These are phyloP conservation scores for Phocoena sinus DNA, from an alignment of 2,113 vertebrate genomes.

Conservation along the genomic window DNA sequence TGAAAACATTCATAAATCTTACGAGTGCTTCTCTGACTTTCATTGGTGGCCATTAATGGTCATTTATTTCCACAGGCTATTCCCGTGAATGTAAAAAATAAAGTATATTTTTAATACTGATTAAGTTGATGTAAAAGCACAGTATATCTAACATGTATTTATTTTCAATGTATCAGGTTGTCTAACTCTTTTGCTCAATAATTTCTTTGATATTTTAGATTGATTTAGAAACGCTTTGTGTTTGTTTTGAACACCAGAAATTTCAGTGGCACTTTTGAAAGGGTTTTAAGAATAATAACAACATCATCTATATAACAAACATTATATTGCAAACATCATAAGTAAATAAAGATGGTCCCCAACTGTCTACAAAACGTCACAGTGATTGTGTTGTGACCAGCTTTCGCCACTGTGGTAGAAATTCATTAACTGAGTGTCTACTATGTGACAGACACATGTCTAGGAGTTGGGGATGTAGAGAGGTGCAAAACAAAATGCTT, in stretches of 20 bases:
- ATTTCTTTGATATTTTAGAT: background rate
- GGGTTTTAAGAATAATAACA: background rate
- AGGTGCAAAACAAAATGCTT: background rate
- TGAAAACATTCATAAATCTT: conserved; percentile 37
- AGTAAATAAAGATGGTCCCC: background rate
- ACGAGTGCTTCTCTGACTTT: conserved; percentile 48
- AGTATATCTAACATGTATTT: background rate
- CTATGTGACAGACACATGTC: background rate
- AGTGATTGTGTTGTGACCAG: background rate
- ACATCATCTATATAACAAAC: background rate
- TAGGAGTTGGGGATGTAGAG: background rate
- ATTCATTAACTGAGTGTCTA: background rate
- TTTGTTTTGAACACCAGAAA: background rate
- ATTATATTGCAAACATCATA: background rate
- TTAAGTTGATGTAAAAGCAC: background rate
- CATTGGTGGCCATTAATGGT: conserved; percentile 7
- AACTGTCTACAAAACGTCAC: background rate
- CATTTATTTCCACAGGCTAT: background rate
- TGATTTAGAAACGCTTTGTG: background rate
- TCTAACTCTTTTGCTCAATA: background rate
- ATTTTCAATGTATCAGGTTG: background rate
- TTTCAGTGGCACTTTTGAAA: background rate
- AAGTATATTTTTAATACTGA: conserved; percentile 24
- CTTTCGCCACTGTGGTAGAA: background rate
- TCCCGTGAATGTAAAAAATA: background rate